A percentile compares a stretch with the other conserved stretches of the same genome.
phyloP scores from a whole-genome alignment of 2,113 vertebrate species.

The Megaceryle maxima region DNA sequence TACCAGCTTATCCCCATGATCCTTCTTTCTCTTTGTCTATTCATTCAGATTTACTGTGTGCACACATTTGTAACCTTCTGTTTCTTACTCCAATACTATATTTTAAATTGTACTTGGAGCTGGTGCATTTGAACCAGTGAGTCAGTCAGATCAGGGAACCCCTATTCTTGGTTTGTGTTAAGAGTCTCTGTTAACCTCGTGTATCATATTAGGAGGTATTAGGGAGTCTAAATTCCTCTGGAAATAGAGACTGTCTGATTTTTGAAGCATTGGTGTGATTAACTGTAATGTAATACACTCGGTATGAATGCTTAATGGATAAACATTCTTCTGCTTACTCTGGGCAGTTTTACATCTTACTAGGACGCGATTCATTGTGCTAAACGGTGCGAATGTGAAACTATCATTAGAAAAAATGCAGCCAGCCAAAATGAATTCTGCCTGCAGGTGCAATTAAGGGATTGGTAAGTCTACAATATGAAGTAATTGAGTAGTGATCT shows the following conservation, averaged over 20 bases:
- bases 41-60: background rate
- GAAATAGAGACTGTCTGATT: constrained; percentile 34
- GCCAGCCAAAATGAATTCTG: constrained; percentile 32
- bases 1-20: constrained; percentile 15
- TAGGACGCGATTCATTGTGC: constrained; percentile 1
- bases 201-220: constrained; percentile 12
- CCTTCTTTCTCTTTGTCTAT: constrained; percentile 3
- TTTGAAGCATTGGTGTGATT: constrained; percentile 42
- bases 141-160: background rate
- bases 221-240: constrained; percentile 15
- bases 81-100: background rate
- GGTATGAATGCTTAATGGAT: constrained; percentile 42
- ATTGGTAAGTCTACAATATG: constrained; percentile 9
- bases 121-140: background rate
- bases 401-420: constrained; percentile 18
- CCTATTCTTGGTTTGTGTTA: background rate
- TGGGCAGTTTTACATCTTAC: constrained; percentile 30
- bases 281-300: constrained; percentile 42
- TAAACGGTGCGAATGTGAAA: background rate
- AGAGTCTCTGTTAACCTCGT: background rate
- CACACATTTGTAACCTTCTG: constrained; percentile 12
- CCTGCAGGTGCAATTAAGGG: constrained; percentile 61
- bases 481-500: constrained; percentile 12
- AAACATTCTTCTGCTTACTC: constrained; percentile 51
- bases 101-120: constrained; percentile 30